Evolutionary conservation across 2,797 vertebrate genomes (phyloP).

Genomic region (Trachurus trachurus): DNA sequence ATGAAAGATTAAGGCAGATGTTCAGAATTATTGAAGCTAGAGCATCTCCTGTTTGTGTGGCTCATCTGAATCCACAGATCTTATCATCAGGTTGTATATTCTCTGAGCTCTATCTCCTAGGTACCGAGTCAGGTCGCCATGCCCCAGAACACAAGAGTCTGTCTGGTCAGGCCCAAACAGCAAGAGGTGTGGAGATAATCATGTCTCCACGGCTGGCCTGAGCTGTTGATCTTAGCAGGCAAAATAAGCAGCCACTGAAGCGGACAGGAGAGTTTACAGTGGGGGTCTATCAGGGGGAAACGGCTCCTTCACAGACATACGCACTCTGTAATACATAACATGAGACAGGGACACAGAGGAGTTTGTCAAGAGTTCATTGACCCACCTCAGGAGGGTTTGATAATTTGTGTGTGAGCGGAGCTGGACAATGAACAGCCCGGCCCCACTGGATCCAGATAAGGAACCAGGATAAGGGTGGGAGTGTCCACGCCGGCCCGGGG

Average conservation of each 20-base stretch:
- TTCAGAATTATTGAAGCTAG: background rate
- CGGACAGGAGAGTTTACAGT: slow-evolving; percentile 32
- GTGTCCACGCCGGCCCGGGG: slow-evolving; percentile 30
- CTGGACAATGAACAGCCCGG: slow-evolving; percentile 55
- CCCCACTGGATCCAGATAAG: slow-evolving; percentile 67
- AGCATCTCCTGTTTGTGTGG: slow-evolving; percentile 8
- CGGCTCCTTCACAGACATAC: background rate
- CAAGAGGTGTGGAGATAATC: slow-evolving; percentile 28
- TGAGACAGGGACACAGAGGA: slow-evolving; percentile 9
- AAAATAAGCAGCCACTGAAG: slow-evolving; percentile 49
- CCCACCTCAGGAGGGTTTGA: slow-evolving; percentile 39
- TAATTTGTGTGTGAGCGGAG: slow-evolving; percentile 32
- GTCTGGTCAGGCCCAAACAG: slow-evolving; percentile 13
- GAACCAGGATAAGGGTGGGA: slow-evolving; percentile 67
- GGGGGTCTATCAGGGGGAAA: slow-evolving; percentile 19
- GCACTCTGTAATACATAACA: background rate
- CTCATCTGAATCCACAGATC: background rate
- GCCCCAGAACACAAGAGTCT: slow-evolving; percentile 9
- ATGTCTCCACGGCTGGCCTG: background rate
- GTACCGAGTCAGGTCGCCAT: slow-evolving; percentile 35
- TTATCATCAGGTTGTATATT: slow-evolving; percentile 7
- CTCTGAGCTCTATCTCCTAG: slow-evolving; percentile 13
- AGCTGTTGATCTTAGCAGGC: slow-evolving; percentile 38
- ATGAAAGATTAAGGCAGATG: background rate
- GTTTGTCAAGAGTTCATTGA: slow-evolving; percentile 55